Percentiles rank a stretch among this genome's conserved stretches.
Conservation (phyloP, 2,797 vertebrate genomes). For the Lagodon rhomboides region DNA sequence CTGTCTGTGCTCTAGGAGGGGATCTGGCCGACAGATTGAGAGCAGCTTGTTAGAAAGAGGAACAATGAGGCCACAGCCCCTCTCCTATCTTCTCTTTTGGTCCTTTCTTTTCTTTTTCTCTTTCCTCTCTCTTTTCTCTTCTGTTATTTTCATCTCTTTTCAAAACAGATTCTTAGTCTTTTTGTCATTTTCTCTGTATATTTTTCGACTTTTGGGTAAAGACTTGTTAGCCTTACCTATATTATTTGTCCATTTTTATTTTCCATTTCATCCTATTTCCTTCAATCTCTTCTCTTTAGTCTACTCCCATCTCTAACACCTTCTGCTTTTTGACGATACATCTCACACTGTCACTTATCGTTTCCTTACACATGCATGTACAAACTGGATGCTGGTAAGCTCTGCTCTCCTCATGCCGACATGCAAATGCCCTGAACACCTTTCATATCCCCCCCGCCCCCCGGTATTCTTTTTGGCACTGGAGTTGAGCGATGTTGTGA, state of each 20-base stretch:
- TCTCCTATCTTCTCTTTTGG: constrained; percentile 61
- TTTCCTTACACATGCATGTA: neutral
- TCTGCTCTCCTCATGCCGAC: constrained; percentile 8
- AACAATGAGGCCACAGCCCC: constrained; percentile 81
- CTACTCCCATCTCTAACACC: neutral
- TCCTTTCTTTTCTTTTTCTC: constrained; percentile 2
- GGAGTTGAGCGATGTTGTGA: constrained; percentile 47
- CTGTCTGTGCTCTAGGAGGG: constrained; percentile 71
- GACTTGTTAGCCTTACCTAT: constrained; percentile 9
- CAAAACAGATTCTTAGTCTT: neutral
- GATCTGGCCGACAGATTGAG: constrained; percentile 87
- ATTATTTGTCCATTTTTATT: constrained; percentile 25
- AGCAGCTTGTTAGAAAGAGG: constrained; percentile 85
- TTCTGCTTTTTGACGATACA: neutral
- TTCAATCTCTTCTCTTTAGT: constrained; percentile 7
- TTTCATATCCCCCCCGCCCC: neutral
- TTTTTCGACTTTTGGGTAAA: constrained; percentile 2
- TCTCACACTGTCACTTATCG: neutral
- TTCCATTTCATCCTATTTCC: constrained; percentile 16
- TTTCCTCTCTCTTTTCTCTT: neutral
- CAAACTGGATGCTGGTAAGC: neutral
- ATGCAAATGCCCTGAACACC: constrained; percentile 20
- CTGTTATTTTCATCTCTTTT: constrained; percentile 14
- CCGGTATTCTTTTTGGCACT: neutral
- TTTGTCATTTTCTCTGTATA: constrained; percentile 16